A percentile compares a stretch with the other conserved stretches of the same genome.
Conservation (phyloP, 2,113 vertebrate genomes). For the Callospermophilus lateralis region DNA sequence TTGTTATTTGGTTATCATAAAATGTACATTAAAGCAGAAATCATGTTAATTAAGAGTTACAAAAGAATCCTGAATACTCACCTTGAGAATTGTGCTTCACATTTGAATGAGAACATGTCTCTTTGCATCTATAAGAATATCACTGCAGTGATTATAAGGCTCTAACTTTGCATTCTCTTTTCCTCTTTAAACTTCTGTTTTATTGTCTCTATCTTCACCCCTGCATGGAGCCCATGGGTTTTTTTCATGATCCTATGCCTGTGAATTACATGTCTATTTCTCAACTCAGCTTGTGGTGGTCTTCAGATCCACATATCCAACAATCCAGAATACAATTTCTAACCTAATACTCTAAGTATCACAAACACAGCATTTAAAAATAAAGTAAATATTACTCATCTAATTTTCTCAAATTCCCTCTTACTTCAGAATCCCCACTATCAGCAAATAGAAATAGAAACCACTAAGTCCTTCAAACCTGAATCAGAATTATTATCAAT, state of each 20-base stretch:
- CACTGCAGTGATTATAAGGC: neutral
- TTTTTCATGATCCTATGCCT: neutral
- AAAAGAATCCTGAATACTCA: neutral
- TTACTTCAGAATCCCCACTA: neutral
- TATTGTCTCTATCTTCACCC: neutral
- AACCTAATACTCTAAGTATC: neutral
- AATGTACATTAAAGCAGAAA: neutral
- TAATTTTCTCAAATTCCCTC: neutral
- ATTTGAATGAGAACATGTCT: neutral
- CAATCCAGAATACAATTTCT: neutral
- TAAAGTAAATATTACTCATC: neutral
- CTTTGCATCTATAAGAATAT: neutral
- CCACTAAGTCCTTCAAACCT: neutral
- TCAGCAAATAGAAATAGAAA: neutral
- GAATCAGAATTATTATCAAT: neutral
- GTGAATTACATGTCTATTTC: neutral
- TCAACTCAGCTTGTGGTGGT: neutral
- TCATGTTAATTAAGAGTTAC: neutral
- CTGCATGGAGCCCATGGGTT: neutral
- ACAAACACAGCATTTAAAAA: neutral
- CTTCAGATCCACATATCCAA: neutral
- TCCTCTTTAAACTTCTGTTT: neutral
- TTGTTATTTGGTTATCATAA: neutral
- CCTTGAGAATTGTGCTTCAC: neutral
- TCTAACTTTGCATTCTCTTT: neutral